These are phyloP conservation scores for Clusia tigrina DNA, from an alignment of 2,888 invertebrate species.

Conservation along the genomic window DNA sequence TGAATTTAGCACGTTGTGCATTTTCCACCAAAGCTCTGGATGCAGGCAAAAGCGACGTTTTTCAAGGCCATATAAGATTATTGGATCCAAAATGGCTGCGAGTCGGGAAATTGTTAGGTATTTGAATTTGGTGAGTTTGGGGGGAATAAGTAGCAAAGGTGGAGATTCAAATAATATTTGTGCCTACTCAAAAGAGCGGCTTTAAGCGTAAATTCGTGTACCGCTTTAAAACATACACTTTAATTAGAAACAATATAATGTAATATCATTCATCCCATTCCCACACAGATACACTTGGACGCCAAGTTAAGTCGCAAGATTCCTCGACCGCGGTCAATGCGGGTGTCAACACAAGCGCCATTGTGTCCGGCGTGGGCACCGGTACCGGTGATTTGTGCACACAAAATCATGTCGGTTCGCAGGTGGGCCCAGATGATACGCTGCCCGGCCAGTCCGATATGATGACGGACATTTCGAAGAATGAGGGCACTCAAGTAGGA, in stretches of 20 bases:
- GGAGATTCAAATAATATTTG: background rate
- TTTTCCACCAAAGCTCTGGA: too few species aligned
- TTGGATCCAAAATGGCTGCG: too few species aligned
- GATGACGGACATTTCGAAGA: slow-evolving; percentile 73
- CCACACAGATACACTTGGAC: slow-evolving; percentile 66
- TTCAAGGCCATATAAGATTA: too few species aligned
- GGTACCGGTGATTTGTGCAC: slow-evolving; percentile 69
- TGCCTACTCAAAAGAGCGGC: background rate
- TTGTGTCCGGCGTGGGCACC: slow-evolving; percentile 42
- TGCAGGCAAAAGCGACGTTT: too few species aligned
- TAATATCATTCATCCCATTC: too few species aligned
- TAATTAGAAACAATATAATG: too few species aligned
- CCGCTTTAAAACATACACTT: too few species aligned
- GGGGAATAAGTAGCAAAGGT: background rate
- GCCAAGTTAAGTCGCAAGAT: slow-evolving; percentile 78
- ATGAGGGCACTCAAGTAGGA: slow-evolving; percentile 85
- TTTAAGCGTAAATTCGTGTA: background rate
- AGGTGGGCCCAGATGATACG: slow-evolving; percentile 64
- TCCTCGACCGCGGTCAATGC: slow-evolving; percentile 58
- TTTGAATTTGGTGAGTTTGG: background rate
- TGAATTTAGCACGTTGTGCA: too few species aligned
- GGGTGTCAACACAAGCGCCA: slow-evolving; percentile 47
- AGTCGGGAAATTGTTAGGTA: background rate
- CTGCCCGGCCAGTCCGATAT: slow-evolving; percentile 66
- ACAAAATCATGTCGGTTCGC: slow-evolving; percentile 75